Conservation (phyloP, 2,888 invertebrate species). For the Zygogramma bicolorata region DNA sequence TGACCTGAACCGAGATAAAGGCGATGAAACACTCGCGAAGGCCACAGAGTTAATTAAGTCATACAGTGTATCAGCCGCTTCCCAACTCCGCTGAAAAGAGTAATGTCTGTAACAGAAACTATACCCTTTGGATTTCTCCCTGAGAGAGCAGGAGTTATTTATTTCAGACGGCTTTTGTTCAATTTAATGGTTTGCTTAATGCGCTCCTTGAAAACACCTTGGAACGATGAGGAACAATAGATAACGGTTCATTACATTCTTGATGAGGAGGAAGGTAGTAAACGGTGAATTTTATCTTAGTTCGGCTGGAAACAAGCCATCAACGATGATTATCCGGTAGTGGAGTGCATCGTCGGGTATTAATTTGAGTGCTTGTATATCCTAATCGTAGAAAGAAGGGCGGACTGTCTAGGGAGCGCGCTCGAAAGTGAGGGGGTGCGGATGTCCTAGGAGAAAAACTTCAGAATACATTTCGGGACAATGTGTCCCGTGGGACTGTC, state of each 20-base stretch:
- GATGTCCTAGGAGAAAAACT: background rate
- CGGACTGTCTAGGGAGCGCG: background rate
- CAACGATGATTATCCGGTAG: background rate
- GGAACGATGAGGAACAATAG: slow-evolving; percentile 28
- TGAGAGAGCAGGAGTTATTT: slow-evolving; percentile 8
- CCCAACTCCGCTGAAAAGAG: background rate
- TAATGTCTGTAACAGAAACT: slow-evolving; percentile 1
- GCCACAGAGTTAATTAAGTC: background rate
- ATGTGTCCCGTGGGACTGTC: background rate
- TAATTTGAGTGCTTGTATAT: slow-evolving; percentile 1
- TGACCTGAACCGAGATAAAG: background rate
- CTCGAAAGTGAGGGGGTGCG: background rate
- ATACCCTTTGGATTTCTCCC: background rate
- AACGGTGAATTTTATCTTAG: background rate
- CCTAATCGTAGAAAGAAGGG: background rate
- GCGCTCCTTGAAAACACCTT: slow-evolving; percentile 14
- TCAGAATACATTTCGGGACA: background rate
- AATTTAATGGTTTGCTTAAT: slow-evolving; percentile 18
- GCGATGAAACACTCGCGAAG: background rate
- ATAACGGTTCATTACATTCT: slow-evolving; percentile 18
- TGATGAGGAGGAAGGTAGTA: slow-evolving; percentile 24
- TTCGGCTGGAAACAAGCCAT: background rate
- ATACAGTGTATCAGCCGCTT: background rate
- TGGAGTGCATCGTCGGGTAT: background rate
- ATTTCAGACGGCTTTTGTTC: slow-evolving; percentile 16